phyloP scores from a whole-genome alignment of 2,113 vertebrate species.

The Neogale vison region DNA sequence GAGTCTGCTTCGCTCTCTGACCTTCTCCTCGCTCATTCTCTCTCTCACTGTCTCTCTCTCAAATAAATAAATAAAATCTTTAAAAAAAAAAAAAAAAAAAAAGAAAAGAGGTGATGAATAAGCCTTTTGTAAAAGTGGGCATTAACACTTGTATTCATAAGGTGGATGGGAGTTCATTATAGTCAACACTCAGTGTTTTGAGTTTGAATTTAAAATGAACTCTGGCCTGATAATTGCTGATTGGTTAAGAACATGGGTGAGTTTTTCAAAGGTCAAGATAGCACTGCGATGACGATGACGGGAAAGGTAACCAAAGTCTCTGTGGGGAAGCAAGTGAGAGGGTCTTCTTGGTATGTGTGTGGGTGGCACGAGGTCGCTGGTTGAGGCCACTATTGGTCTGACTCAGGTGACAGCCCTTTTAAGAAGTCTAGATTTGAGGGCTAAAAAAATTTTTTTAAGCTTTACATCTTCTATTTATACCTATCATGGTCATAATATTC shows the following conservation, averaged over 20 bases:
- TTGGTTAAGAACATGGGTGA: not conserved
- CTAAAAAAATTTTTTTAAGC: not conserved
- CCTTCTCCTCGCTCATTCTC: too few relatives aligned
- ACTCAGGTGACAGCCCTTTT: constrained; percentile 2
- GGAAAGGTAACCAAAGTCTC: not conserved
- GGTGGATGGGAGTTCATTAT: not conserved
- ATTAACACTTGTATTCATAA: not conserved
- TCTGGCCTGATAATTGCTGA: constrained; percentile 15
- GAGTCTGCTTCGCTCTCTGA: too few relatives aligned
- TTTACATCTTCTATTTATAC: not conserved
- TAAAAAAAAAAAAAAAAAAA: too few relatives aligned
- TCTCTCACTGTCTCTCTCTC: too few relatives aligned
- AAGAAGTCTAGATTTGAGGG: constrained; percentile 32
- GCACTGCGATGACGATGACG: not conserved
- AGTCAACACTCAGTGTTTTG: constrained; percentile 9
- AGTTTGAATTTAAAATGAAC: constrained; percentile 45
- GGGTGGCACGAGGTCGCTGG: not conserved
- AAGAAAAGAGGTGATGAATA: not conserved
- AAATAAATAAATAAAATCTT: too few relatives aligned
- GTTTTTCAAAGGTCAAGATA: constrained; percentile 49
- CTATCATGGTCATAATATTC: not conserved
- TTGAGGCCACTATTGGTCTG: not conserved
- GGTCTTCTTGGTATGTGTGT: not conserved
- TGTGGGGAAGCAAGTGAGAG: not conserved
- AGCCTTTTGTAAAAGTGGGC: not conserved